These are phyloP conservation scores for Sicus ferrugineus DNA, from an alignment of 2,888 invertebrate genomes.

Conservation along the genomic window DNA sequence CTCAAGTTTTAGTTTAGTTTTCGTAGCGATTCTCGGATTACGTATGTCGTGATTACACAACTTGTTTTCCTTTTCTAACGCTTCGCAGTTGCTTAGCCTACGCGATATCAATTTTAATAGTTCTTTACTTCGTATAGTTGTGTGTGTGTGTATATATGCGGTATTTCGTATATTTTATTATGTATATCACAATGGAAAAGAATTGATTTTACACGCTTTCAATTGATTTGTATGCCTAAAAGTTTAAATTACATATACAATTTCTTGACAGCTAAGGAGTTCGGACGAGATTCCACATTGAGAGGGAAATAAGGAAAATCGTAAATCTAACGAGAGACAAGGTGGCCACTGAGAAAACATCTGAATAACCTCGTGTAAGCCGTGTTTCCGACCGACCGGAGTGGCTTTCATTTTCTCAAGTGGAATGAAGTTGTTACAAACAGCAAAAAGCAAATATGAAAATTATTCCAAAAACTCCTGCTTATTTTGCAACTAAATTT, in stretches of 20 bases:
- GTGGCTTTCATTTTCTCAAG: no score
- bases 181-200: constrained; percentile 62
- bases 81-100: background rate
- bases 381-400: background rate
- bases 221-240: background rate
- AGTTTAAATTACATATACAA: background rate
- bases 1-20: background rate
- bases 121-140: background rate
- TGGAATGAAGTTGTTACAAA: no score
- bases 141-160: constrained; percentile 21
- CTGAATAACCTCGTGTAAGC: no score
- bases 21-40: constrained; percentile 1
- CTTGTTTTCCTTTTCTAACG: background rate
- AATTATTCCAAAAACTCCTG: no score
- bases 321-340: no score
- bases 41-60: background rate
- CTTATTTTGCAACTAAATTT: no score
- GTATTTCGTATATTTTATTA: constrained; percentile 6
- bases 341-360: no score
- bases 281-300: background rate
- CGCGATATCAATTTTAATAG: background rate
- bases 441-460: no score
- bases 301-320: background rate
- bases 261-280: background rate
- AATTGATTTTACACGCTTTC: constrained; percentile 50